phyloP scores from a whole-genome alignment of 1,140 invertebrate species.

The Berghia stephanieae region DNA sequence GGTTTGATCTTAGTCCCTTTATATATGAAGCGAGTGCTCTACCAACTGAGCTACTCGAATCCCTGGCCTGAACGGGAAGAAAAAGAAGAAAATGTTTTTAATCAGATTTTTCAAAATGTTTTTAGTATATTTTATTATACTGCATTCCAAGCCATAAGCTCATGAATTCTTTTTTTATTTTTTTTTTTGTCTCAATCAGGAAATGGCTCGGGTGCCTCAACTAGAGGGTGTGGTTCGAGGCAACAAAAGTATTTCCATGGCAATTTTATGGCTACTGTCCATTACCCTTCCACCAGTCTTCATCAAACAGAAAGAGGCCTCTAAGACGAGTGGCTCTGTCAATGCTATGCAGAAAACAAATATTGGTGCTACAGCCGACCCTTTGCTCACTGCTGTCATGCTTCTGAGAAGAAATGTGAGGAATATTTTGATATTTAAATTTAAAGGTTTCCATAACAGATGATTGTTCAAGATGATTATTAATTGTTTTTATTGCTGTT shows the following conservation, averaged over 20 bases:
- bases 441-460: background rate
- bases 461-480: no score
- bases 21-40: no score
- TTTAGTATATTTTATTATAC: no score
- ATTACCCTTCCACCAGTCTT: constrained; percentile 51
- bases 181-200: constrained; percentile 35
- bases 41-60: no score
- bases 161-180: background rate
- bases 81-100: no score
- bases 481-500: no score
- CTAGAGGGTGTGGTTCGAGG: constrained; percentile 52
- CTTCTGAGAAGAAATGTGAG: background rate
- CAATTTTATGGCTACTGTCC: constrained; percentile 55
- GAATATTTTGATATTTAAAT: background rate
- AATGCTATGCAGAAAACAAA: no score
- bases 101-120: no score
- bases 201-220: constrained; percentile 50
- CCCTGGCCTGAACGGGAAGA: no score
- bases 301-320: constrained; percentile 36
- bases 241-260: constrained; percentile 51
- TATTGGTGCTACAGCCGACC: constrained; percentile 26
- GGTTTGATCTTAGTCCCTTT: no score
- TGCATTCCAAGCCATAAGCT: no score
- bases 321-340: no score
- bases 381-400: constrained; percentile 21